Evolutionary conservation across 2,888 invertebrate species (phyloP).

Genomic region (Teleogryllus oceanicus): DNA sequence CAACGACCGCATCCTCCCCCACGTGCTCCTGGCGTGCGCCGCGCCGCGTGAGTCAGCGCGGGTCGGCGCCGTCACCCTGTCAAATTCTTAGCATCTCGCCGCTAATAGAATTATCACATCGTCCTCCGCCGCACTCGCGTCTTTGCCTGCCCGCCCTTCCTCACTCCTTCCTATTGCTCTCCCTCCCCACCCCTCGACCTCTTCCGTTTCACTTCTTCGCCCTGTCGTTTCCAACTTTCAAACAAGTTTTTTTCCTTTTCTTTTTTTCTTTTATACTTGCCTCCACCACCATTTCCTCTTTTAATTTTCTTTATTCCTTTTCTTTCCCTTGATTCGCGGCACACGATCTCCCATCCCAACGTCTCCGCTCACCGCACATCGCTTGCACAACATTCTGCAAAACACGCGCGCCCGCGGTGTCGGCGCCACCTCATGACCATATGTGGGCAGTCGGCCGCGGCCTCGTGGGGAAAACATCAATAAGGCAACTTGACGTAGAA

Average conservation of each 20-base stretch:
- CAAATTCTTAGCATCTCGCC: background rate
- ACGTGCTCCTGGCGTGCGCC: background rate
- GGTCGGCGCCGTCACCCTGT: background rate
- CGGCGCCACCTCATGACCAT: background rate
- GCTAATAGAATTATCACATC: background rate
- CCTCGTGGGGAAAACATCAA: background rate
- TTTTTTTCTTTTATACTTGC: too few relatives aligned
- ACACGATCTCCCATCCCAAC: background rate
- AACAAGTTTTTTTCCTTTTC: too few relatives aligned
- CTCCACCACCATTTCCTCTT: too few relatives aligned
- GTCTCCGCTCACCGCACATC: background rate
- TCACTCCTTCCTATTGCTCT: background rate
- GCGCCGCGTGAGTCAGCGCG: background rate
- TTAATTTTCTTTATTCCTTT: too few relatives aligned
- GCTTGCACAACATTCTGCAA: background rate
- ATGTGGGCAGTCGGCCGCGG: background rate
- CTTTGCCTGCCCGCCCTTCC: background rate
- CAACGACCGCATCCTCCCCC: too few relatives aligned
- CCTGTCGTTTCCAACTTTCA: too few relatives aligned
- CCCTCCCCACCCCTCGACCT: too few relatives aligned
- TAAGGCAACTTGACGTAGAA: conserved; percentile 8
- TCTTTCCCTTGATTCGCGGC: background rate
- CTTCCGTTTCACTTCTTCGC: too few relatives aligned
- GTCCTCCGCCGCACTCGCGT: background rate
- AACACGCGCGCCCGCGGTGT: background rate